Conservation (phyloP, 53 echinoderm and acorn worm species). For the Paracentrotus lividus region DNA sequence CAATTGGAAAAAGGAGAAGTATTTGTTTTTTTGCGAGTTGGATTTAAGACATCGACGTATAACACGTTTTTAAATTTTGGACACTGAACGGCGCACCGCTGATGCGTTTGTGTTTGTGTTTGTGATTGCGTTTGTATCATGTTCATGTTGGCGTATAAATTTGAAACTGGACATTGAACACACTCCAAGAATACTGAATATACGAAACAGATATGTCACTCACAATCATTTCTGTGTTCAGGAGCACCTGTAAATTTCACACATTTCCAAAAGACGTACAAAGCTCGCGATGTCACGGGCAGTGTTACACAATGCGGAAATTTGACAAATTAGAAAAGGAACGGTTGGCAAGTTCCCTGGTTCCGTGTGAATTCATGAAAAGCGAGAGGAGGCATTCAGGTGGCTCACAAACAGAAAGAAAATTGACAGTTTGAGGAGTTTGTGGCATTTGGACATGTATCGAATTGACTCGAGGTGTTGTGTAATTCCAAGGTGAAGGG, state of each 20-base stretch:
- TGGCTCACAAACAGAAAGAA: not conserved
- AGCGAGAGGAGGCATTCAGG: not conserved
- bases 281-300: not conserved
- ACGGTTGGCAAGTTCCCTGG: not conserved
- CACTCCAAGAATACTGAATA: too few species aligned
- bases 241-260: not conserved
- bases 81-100: too few species aligned
- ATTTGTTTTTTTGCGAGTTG: too few species aligned
- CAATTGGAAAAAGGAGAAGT: too few species aligned
- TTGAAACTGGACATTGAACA: too few species aligned
- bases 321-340: not conserved
- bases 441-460: not conserved
- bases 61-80: too few species aligned
- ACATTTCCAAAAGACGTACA: not conserved
- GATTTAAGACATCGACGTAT: too few species aligned
- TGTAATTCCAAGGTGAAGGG: not conserved
- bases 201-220: too few species aligned
- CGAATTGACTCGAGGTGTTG: not conserved
- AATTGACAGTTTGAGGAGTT: not conserved
- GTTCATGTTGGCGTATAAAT: too few species aligned
- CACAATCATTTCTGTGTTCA: too few species aligned
- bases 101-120: too few species aligned
- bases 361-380: not conserved
- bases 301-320: conserved; percentile 35
- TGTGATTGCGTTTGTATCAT: too few species aligned